Evolutionary conservation across 2,113 vertebrate species (phyloP).

Genomic region (Pongo pygmaeus): DNA sequence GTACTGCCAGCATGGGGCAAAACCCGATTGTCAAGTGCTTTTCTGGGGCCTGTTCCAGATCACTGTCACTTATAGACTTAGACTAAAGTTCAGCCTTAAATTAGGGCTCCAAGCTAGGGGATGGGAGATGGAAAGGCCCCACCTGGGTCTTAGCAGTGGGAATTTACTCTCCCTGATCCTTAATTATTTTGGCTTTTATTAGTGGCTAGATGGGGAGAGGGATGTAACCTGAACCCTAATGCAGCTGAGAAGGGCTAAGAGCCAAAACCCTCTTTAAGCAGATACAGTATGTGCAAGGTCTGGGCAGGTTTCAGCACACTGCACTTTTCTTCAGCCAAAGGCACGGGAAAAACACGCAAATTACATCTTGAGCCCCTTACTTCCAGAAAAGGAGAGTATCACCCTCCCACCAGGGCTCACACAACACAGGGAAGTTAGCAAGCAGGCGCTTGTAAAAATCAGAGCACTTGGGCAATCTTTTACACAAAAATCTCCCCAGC

Average conservation of each 20-base stretch:
- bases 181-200: slow-evolving; percentile 72
- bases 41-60: slow-evolving; percentile 61
- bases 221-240: slow-evolving; percentile 63
- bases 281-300: slow-evolving; percentile 57
- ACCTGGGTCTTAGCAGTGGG: slow-evolving; percentile 58
- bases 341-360: slow-evolving; percentile 51
- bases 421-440: slow-evolving; percentile 24
- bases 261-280: slow-evolving; percentile 66
- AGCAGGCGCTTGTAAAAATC: slow-evolving; percentile 37
- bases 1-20: background rate
- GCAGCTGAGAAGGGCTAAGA: slow-evolving; percentile 65
- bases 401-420: background rate
- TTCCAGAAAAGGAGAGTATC: background rate
- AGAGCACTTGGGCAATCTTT: background rate
- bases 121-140: slow-evolving; percentile 35
- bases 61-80: slow-evolving; percentile 60
- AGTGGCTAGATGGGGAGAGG: slow-evolving; percentile 52
- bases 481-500: slow-evolving; percentile 14
- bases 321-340: slow-evolving; percentile 60
- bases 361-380: slow-evolving; percentile 46
- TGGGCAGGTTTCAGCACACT: slow-evolving; percentile 57
- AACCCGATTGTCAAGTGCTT: slow-evolving; percentile 60
- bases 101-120: slow-evolving; percentile 43
- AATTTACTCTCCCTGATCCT: slow-evolving; percentile 64
- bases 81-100: slow-evolving; percentile 53